Evolutionary conservation across 2,113 vertebrate genomes (phyloP).

Genomic region (Malurus elegans): DNA sequence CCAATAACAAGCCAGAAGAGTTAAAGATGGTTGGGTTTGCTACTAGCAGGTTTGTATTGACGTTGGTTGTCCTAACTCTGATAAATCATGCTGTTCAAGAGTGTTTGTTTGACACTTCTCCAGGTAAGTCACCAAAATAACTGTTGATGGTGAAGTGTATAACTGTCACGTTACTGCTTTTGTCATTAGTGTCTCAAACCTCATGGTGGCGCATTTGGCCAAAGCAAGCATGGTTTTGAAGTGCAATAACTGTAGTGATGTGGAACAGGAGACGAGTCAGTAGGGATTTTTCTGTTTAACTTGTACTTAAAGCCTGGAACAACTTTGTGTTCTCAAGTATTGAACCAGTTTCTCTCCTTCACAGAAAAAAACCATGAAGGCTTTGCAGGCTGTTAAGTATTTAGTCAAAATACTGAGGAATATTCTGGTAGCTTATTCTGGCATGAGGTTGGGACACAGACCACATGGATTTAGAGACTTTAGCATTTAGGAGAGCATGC

Average conservation of each 20-base stretch:
- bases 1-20: background rate
- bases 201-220: conserved; percentile 2
- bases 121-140: background rate
- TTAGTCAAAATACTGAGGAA: background rate
- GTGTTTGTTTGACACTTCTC: background rate
- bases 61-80: background rate
- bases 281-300: background rate
- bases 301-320: background rate
- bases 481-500: background rate
- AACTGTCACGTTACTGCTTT: background rate
- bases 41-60: background rate
- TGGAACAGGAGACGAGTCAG: background rate
- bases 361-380: background rate
- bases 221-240: background rate
- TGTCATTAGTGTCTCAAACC: background rate
- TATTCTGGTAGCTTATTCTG: background rate
- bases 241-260: background rate
- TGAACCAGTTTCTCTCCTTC: background rate
- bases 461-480: background rate
- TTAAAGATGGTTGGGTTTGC: background rate
- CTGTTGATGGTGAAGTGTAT: background rate
- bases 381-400: background rate
- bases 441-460: background rate
- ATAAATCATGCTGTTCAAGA: background rate
- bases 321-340: background rate